Base-by-base conservation (phyloP, 2,113 vertebrate genomes). In the Sakesphorus luctuosus region DNA sequence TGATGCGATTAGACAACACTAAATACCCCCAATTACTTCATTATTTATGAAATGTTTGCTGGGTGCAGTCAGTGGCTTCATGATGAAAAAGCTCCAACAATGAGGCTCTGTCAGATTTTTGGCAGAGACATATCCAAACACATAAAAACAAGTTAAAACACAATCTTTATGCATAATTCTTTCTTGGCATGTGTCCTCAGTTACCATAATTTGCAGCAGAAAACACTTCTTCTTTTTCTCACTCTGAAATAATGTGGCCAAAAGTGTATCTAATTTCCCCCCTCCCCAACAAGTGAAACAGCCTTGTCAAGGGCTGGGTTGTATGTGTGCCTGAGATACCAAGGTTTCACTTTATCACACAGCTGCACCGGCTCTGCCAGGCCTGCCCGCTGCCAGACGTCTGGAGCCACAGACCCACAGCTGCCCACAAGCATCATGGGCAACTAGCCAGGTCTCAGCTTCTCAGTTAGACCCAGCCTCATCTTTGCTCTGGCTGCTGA, bases 141-240 rank as follows among this genome's bases (percentile, higher is more conserved):
- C 95, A 97, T 93, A 97, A 97, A 98, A 98, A 97, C 97, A 98
- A 95, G 93, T 96, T 98, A 97, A 98, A 98, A 98, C 96, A 97
- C 92, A 96, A 96, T 98, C 96, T 98, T 98, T 97, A 96, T 97
- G 87, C 87, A 95, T 97, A 98, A 97, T 98, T 97, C 96, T 97
- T 96, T 98, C 93, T 98, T 98, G 97, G 97, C 97, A 87, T 81
- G 86, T 76, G 87, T 96, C 95, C 94, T 94, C 89, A 91, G 83
- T 97, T 97, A 96, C 96, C 94, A 96, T 72, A 94, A 93, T 95
- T 95, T 97, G 89, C 94, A 98, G 97, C 90, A 98, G 97, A 97
- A 97, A 98, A 96, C 97, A 96, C 89, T 98, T 98, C 85, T 97
- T 88, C 95, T 98, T 96, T 98, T 97, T 97, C 72, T 67, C 94